Evolutionary conservation across 92 coral and sea anemone species (phyloP).

Genomic region (Parazoanthus swiftii): DNA sequence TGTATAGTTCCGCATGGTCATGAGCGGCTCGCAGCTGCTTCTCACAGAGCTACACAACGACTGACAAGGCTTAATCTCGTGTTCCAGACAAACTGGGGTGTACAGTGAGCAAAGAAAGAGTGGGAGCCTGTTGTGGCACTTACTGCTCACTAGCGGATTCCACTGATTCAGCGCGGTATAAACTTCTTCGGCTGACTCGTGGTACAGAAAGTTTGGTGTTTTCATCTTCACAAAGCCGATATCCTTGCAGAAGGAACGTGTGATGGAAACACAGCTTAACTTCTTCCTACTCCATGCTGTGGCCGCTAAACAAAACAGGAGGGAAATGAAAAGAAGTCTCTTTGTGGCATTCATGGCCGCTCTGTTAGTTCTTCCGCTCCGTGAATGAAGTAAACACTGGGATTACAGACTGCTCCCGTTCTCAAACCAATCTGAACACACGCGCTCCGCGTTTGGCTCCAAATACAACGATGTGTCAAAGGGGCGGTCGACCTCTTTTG

Average conservation of each 20-base stretch:
- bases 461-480: slow-evolving; percentile 26
- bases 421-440: neutral
- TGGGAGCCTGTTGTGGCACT: slow-evolving; percentile 49
- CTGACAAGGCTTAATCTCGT: slow-evolving; percentile 60
- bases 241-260: slow-evolving; percentile 23
- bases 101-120: slow-evolving; percentile 77
- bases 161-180: slow-evolving; percentile 48
- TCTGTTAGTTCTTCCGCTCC: neutral
- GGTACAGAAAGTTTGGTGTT: slow-evolving; percentile 59
- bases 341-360: slow-evolving; percentile 2
- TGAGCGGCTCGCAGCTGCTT: slow-evolving; percentile 71
- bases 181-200: slow-evolving; percentile 40
- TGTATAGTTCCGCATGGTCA: slow-evolving; percentile 48
- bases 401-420: neutral
- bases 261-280: neutral
- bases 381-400: neutral
- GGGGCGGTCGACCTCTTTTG: slow-evolving; percentile 53
- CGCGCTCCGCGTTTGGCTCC: neutral
- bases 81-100: slow-evolving; percentile 81
- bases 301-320: slow-evolving; percentile 7
- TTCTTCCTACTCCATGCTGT: neutral
- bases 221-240: slow-evolving; percentile 54
- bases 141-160: slow-evolving; percentile 47
- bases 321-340: neutral
- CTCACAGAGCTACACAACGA: slow-evolving; percentile 63